These are phyloP conservation scores for Penaeus vannamei DNA, from an alignment of 1,140 invertebrate species.

Conservation along the genomic window DNA sequence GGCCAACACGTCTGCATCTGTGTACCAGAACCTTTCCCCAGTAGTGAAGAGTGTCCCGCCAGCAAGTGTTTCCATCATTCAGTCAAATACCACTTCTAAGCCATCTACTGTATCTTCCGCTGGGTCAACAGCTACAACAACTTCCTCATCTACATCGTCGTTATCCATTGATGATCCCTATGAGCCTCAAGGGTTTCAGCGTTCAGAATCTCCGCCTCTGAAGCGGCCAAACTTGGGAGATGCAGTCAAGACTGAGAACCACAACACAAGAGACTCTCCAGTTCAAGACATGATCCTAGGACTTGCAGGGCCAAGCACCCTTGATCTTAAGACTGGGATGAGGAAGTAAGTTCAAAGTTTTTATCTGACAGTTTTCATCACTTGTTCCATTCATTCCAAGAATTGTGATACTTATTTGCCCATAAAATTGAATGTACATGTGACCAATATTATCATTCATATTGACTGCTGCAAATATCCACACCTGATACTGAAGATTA, in stretches of 20 bases:
- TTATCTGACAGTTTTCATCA: too few relatives aligned
- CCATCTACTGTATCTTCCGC: conserved; percentile 37
- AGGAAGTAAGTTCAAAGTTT: too few relatives aligned
- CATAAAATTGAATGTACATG: too few relatives aligned
- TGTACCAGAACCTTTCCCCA: conserved; percentile 55
- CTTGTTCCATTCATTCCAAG: too few relatives aligned
- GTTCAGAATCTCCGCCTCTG: conserved; percentile 49
- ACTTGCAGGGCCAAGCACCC: conserved; percentile 62
- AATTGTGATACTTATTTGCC: too few relatives aligned
- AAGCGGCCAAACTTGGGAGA: conserved; percentile 45
- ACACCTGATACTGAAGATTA: too few relatives aligned
- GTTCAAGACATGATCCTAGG: conserved; percentile 64
- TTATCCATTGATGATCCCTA: conserved; percentile 60
- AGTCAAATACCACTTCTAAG: conserved; percentile 42
- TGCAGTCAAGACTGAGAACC: conserved; percentile 37
- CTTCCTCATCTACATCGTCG: conserved; percentile 34
- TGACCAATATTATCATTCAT: too few relatives aligned
- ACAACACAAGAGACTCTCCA: conserved; percentile 37
- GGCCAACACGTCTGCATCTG: conserved; percentile 25
- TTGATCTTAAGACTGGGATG: conserved; percentile 56
- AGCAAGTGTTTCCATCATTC: conserved; percentile 48
- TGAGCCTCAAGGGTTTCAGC: conserved; percentile 66
- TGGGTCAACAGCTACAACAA: conserved; percentile 34
- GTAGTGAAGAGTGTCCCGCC: conserved; percentile 44
- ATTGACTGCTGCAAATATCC: too few relatives aligned